A percentile compares a stretch with the other conserved stretches of the same genome.
Conservation (phyloP, 2,797 vertebrate genomes). For the Tympanoctomys barrerae region DNA sequence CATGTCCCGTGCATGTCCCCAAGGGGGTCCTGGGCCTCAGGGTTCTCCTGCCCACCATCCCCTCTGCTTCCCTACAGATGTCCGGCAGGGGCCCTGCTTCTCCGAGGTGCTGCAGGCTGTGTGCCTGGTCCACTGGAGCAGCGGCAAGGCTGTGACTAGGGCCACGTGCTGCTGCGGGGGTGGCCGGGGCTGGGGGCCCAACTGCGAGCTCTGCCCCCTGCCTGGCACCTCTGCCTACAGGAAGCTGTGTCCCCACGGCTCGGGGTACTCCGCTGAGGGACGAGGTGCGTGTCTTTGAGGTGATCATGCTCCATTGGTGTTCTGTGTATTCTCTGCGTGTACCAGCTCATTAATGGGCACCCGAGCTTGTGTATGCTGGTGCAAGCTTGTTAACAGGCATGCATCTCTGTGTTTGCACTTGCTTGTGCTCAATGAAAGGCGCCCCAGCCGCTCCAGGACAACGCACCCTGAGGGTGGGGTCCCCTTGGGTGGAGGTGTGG, state of each 20-base stretch:
- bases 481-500: rapidly evolving
- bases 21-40: rapidly evolving
- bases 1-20: rapidly evolving
- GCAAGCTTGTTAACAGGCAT: neutral
- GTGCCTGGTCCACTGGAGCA: conserved; percentile 95
- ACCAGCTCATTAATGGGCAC: neutral
- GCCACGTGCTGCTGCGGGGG: conserved; percentile 96
- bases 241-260: conserved; percentile 96
- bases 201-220: conserved; percentile 96
- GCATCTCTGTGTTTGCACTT: neutral
- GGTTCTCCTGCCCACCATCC: neutral
- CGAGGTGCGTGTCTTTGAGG: conserved; percentile 89
- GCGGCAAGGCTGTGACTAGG: conserved; percentile 94
- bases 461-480: neutral
- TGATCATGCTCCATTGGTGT: neutral
- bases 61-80: conserved; percentile 87
- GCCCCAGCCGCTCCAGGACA: neutral
- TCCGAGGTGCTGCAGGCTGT: conserved; percentile 94
- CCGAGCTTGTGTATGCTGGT: neutral
- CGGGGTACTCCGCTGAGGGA: conserved; percentile 95
- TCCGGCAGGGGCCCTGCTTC: conserved; percentile 95
- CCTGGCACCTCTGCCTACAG: conserved; percentile 94
- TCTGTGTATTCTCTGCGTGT: neutral
- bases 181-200: conserved; percentile 94
- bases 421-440: neutral